A percentile compares a stretch with the other conserved stretches of the same genome.
Evolutionary conservation across 2,113 vertebrate species (phyloP).

Genomic region (Menidia beryllina): DNA sequence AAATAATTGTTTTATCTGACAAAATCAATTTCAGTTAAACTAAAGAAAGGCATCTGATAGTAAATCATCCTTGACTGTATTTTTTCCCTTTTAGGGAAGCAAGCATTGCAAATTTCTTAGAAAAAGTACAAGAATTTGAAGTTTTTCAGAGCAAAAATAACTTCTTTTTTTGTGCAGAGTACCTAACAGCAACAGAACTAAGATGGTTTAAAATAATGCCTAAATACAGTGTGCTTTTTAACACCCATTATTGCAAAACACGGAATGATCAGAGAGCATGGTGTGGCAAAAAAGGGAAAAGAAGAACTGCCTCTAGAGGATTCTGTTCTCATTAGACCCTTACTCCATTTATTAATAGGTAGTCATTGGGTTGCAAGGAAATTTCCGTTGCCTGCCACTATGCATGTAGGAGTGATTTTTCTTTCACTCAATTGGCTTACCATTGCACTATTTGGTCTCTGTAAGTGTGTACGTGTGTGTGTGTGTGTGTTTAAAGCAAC

Average conservation of each 20-base stretch:
- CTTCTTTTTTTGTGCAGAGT: background rate
- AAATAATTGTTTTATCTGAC: background rate
- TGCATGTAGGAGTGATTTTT: constrained; percentile 77
- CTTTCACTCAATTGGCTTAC: constrained; percentile 76
- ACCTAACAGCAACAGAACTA: background rate
- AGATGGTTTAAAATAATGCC: constrained; percentile 1
- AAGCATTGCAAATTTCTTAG: background rate
- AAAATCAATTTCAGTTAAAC: background rate
- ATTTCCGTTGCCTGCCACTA: constrained; percentile 78
- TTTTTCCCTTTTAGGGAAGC: background rate
- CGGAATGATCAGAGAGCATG: constrained; percentile 40
- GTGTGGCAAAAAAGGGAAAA: constrained; percentile 51
- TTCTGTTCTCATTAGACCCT: constrained; percentile 78
- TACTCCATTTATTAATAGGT: constrained; percentile 81
- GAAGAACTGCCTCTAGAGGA: constrained; percentile 69
- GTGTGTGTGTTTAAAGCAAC: constrained; percentile 36
- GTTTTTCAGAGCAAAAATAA: background rate
- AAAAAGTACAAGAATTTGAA: background rate
- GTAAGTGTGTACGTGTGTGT: constrained; percentile 37
- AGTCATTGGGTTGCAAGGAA: constrained; percentile 76
- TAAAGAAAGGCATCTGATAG: background rate
- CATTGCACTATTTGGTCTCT: constrained; percentile 66
- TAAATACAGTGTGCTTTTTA: constrained; percentile 59
- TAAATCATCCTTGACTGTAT: background rate
- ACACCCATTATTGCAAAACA: constrained; percentile 51